Evolutionary conservation across 2,888 invertebrate genomes (phyloP).

Genomic region (Mystacides longicornis): DNA sequence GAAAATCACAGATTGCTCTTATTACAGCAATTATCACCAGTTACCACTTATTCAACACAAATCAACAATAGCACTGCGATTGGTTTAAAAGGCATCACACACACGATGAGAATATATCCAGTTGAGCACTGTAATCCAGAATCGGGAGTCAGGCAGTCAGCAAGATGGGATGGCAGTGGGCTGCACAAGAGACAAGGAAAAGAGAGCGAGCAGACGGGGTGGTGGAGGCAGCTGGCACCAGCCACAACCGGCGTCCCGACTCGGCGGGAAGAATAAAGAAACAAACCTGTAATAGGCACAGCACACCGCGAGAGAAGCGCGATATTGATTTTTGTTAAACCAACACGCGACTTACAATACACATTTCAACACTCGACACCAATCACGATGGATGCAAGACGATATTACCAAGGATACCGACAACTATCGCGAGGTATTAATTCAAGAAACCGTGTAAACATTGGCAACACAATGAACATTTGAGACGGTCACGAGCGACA

Average conservation of each 20-base stretch:
- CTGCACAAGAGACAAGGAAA: background rate
- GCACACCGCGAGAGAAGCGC: constrained; percentile 22
- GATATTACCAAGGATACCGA: background rate
- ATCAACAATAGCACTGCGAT: background rate
- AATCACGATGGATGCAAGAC: background rate
- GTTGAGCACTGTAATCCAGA: background rate
- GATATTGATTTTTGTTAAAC: constrained; percentile 23
- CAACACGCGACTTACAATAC: constrained; percentile 16
- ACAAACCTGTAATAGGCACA: constrained; percentile 23
- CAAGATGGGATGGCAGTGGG: background rate
- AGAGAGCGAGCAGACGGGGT: constrained; percentile 5
- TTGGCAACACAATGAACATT: constrained; percentile 14
- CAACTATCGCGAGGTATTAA: background rate
- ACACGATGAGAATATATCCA: background rate
- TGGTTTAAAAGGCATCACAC: background rate
- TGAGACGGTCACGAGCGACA: constrained; percentile 4
- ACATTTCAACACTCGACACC: background rate
- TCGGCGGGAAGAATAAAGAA: constrained; percentile 21
- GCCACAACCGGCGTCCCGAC: constrained; percentile 14
- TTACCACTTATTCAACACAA: background rate
- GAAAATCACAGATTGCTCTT: background rate
- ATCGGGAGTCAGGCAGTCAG: background rate
- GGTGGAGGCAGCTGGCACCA: background rate
- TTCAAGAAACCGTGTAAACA: constrained; percentile 13
- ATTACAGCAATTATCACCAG: background rate